Percentiles rank a stretch among this genome's conserved stretches.
Conservation (phyloP, 2,113 vertebrate species). For the Motacilla tschutschensis region DNA sequence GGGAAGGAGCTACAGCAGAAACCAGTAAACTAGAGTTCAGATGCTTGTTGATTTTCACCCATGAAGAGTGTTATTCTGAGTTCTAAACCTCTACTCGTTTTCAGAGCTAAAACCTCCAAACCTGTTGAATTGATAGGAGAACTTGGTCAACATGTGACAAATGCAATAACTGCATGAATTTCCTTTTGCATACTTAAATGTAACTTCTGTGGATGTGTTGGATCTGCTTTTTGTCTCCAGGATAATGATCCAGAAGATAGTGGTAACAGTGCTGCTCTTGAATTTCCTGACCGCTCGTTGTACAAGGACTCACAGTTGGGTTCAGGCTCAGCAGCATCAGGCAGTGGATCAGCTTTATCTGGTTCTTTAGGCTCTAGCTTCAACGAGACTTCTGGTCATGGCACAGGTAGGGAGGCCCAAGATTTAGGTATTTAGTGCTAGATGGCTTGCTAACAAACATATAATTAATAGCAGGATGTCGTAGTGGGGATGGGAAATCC, state of each 20-base stretch:
- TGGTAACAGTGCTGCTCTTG: conserved; percentile 70
- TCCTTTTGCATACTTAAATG: neutral
- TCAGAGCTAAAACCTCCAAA: conserved; percentile 6
- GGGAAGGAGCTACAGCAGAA: conserved; percentile 9
- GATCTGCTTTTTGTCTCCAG: conserved; percentile 56
- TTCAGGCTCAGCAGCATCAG: conserved; percentile 76
- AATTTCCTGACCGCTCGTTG: conserved; percentile 61
- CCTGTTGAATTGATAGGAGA: neutral
- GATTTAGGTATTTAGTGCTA: neutral
- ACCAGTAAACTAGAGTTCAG: neutral
- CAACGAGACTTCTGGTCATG: conserved; percentile 71
- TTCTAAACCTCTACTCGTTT: neutral
- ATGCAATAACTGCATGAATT: neutral
- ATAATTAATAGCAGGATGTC: neutral
- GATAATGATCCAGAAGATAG: conserved; percentile 48
- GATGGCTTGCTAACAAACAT: neutral
- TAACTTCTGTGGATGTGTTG: conserved; percentile 26
- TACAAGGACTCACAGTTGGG: conserved; percentile 70
- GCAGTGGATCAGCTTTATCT: conserved; percentile 72
- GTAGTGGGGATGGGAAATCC: neutral
- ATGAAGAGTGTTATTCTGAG: neutral
- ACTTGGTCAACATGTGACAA: neutral
- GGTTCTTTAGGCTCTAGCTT: conserved; percentile 64
- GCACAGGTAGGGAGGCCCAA: conserved; percentile 59
- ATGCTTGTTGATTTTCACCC: neutral